Evolutionary conservation across 2,113 vertebrate genomes (phyloP).

Genomic region (Calyptomena viridis): DNA sequence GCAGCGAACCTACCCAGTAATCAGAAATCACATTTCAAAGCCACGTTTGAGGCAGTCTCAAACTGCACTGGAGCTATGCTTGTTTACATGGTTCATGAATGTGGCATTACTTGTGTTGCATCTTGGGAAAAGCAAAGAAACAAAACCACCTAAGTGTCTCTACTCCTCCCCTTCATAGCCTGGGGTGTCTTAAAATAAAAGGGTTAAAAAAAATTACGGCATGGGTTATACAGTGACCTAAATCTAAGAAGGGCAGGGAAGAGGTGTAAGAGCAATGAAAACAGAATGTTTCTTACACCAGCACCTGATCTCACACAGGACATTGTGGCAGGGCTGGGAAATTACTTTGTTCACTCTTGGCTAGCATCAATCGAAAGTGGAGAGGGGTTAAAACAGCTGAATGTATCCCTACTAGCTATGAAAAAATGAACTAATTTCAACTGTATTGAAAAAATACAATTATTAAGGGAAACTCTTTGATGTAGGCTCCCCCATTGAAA

Average conservation of each 20-base stretch:
- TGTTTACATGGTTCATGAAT: accelerated
- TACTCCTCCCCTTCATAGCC: neutral
- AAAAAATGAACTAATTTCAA: neutral
- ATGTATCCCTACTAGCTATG: neutral
- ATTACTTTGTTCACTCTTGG: neutral
- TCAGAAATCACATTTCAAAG: neutral
- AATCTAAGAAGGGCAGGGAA: neutral
- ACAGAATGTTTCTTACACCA: neutral
- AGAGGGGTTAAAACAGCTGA: neutral
- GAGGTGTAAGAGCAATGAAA: neutral
- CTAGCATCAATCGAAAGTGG: neutral
- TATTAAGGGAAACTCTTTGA: neutral
- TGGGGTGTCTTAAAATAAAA: neutral
- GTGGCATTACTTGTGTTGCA: neutral
- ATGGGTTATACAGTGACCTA: neutral
- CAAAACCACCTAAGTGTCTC: neutral
- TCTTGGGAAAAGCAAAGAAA: neutral
- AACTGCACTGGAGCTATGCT: neutral
- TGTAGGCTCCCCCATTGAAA: neutral
- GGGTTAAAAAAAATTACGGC: neutral
- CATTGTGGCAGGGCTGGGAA: neutral
- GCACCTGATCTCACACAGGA: neutral
- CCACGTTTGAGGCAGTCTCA: neutral
- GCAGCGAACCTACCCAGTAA: neutral
- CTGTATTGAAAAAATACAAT: neutral